These are phyloP conservation scores for Squalus acanthias DNA, from an alignment of 2,797 vertebrate species.

Conservation along the genomic window DNA sequence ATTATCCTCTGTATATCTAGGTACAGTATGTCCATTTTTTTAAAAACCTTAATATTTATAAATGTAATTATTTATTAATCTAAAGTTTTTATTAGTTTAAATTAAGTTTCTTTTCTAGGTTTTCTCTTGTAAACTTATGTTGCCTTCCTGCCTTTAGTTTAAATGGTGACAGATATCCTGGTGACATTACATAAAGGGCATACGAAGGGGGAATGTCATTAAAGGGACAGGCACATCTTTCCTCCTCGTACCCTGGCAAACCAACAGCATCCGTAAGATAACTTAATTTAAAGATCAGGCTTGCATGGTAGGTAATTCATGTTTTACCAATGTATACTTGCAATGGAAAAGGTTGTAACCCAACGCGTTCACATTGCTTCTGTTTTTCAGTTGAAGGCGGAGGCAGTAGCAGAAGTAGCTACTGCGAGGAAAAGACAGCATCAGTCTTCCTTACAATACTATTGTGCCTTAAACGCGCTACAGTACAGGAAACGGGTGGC, in stretches of 20 bases:
- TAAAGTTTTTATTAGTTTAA: neutral
- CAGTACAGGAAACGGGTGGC: constrained; percentile 89
- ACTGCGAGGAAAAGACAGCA: constrained; percentile 88
- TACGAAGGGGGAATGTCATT: neutral
- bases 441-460: constrained; percentile 89
- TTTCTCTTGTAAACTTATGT: neutral
- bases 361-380: neutral
- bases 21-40: neutral
- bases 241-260: neutral
- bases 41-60: neutral
- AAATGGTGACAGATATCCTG: neutral
- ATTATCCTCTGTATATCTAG: neutral
- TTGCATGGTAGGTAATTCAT: neutral
- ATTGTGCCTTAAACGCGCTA: constrained; percentile 89
- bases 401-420: constrained; percentile 83
- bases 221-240: neutral
- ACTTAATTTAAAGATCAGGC: neutral
- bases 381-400: constrained; percentile 72
- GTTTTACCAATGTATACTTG: neutral
- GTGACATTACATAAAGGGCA: neutral
- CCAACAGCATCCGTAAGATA: neutral
- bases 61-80: neutral
- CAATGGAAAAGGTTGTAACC: neutral
- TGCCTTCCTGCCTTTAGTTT: neutral
- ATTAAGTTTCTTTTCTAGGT: neutral